Percentiles rank a stretch among this genome's conserved stretches.
Conservation (phyloP, 2,113 vertebrate species). For the Junco hyemalis region DNA sequence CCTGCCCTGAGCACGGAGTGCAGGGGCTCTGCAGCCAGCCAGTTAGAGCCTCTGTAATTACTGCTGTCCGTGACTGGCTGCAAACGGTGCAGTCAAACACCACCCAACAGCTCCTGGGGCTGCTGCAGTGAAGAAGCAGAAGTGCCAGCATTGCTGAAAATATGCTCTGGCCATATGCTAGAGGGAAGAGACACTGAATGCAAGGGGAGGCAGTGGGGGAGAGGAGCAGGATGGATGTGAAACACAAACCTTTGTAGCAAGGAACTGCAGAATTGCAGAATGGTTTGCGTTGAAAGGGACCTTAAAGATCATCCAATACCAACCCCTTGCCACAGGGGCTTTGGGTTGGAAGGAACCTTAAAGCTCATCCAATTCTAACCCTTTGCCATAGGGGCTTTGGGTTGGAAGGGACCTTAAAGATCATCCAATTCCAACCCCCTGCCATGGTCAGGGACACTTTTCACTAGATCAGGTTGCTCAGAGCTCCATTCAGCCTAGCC, state of each 20-base stretch:
- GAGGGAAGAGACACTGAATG: background rate
- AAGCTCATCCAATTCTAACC: background rate
- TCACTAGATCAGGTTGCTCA: background rate
- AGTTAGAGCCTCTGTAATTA: slow-evolving; percentile 27
- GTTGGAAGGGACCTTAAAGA: background rate
- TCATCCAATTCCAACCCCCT: background rate
- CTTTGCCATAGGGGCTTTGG: background rate
- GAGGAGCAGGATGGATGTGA: background rate
- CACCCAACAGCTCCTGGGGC: background rate
- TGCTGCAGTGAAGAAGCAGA: slow-evolving; percentile 1
- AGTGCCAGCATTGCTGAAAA: background rate
- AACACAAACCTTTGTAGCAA: background rate
- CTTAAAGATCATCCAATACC: background rate
- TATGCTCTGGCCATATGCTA: background rate
- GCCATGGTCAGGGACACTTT: background rate
- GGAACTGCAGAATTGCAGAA: background rate
- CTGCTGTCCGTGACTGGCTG: background rate
- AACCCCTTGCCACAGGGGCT: background rate
- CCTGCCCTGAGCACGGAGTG: background rate
- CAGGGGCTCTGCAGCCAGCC: slow-evolving; percentile 21
- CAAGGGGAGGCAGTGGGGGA: background rate
- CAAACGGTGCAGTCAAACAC: background rate
- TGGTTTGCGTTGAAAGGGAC: background rate
- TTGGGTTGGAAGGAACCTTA: background rate
- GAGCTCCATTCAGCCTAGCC: background rate